Conservation (phyloP, 2,113 vertebrate genomes). For the Gulo gulo region DNA sequence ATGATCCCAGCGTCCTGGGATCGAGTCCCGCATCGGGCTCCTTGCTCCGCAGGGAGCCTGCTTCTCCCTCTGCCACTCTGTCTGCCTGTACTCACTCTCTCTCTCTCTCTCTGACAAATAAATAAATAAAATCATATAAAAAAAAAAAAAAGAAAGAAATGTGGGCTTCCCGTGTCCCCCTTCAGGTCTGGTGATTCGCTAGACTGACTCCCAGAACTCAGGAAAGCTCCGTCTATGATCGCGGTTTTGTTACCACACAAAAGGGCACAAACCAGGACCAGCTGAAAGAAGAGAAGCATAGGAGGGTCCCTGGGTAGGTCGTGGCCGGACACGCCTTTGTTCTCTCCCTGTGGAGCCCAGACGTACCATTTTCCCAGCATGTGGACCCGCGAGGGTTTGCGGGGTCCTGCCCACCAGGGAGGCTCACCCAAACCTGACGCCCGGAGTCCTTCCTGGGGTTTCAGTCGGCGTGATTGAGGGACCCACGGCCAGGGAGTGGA, state of each 20-base stretch:
- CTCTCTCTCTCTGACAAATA: too few relatives aligned
- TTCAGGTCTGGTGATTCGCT: background rate
- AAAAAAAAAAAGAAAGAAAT: too few relatives aligned
- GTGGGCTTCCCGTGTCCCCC: background rate
- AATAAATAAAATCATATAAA: too few relatives aligned
- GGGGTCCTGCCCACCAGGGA: background rate
- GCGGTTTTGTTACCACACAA: background rate
- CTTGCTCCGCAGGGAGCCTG: too few relatives aligned
- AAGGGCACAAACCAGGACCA: background rate
- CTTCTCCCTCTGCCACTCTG: too few relatives aligned
- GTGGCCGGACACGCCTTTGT: background rate
- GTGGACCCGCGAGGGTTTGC: rapidly evolving
- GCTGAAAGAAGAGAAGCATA: background rate
- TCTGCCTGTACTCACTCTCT: too few relatives aligned
- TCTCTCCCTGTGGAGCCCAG: background rate
- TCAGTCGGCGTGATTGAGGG: background rate
- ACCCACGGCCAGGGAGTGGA: background rate
- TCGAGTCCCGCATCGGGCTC: too few relatives aligned
- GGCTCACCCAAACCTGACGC: background rate
- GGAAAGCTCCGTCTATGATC: background rate
- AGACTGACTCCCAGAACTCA: background rate
- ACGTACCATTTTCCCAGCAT: rapidly evolving
- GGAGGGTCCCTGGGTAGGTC: background rate
- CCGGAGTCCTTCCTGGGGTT: background rate
- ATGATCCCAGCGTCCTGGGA: too few relatives aligned